phyloP scores from a whole-genome alignment of 2,113 vertebrate genomes.

The Xenopus laevis region DNA sequence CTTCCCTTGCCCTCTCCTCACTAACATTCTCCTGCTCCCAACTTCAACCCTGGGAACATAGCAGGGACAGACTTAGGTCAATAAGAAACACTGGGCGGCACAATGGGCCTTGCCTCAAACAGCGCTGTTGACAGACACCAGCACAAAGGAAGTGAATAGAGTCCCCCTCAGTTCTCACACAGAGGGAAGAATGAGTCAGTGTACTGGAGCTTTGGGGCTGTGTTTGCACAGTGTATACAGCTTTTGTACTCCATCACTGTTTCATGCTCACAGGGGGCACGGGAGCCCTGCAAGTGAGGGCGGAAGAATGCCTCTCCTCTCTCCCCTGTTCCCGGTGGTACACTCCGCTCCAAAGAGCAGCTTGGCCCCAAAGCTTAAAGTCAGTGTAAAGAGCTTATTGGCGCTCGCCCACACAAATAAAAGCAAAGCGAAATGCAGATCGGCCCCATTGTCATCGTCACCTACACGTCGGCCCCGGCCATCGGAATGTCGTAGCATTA shows the following conservation, averaged over 20 bases:
- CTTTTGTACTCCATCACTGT: conserved; percentile 87
- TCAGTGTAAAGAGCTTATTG: conserved; percentile 36
- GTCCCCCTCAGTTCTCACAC: conserved; percentile 96
- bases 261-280: conserved; percentile 77
- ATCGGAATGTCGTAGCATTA: not conserved
- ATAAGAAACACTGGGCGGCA: conserved; percentile 90
- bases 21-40: conserved; percentile 87
- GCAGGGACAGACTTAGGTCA: conserved; percentile 89
- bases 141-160: conserved; percentile 90
- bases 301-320: conserved; percentile 73
- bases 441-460: conserved; percentile 3
- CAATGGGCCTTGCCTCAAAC: conserved; percentile 90
- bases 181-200: conserved; percentile 93
- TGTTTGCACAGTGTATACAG: conserved; percentile 92
- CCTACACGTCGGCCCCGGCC: conserved; percentile 10
- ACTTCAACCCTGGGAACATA: conserved; percentile 96
- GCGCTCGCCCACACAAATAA: conserved; percentile 25
- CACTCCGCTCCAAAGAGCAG: conserved; percentile 47
- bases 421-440: conserved; percentile 8
- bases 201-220: conserved; percentile 81
- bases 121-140: conserved; percentile 95
- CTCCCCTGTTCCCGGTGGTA: conserved; percentile 62
- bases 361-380: conserved; percentile 53
- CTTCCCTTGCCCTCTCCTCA: conserved; percentile 80
- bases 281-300: conserved; percentile 83